Conservation (phyloP, 30 jellyfish, hydroid and myxozoan species). For the Aurelia aurita complex sp. Pacific region DNA sequence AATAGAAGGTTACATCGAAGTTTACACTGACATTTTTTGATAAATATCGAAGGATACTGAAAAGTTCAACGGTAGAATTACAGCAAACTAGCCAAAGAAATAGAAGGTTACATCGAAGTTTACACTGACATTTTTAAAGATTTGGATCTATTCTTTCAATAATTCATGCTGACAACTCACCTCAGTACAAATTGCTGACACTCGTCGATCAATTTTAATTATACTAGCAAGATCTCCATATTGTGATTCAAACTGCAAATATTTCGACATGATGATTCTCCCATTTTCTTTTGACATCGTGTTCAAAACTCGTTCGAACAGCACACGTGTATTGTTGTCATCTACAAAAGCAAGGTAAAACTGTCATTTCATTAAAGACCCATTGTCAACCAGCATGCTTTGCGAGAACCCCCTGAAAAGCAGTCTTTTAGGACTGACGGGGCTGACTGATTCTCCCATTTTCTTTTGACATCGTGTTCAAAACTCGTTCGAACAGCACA, state of each 20-base stretch:
- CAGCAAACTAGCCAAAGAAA: no score
- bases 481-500: conserved; percentile 82
- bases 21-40: no score
- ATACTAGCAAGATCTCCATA: conserved; percentile 91
- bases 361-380: no score
- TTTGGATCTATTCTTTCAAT: no score
- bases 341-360: conserved; percentile 40
- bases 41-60: no score
- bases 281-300: conserved; percentile 71
- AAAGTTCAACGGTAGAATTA: no score
- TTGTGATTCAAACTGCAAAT: conserved; percentile 88
- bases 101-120: no score
- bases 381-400: no score
- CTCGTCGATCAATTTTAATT: conserved; percentile 81
- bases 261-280: conserved; percentile 67
- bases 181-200: conserved; percentile 55
- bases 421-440: no score
- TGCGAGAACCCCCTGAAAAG: no score
- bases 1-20: no score
- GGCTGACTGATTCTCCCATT: conserved; percentile 30
- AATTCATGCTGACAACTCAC: background rate
- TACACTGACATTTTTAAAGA: no score
- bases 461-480: conserved; percentile 76
- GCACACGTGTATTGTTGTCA: conserved; percentile 93
- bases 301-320: conserved; percentile 82